Evolutionary conservation across 2,113 vertebrate species (phyloP).

Genomic region (Eupsittula cactorum): DNA sequence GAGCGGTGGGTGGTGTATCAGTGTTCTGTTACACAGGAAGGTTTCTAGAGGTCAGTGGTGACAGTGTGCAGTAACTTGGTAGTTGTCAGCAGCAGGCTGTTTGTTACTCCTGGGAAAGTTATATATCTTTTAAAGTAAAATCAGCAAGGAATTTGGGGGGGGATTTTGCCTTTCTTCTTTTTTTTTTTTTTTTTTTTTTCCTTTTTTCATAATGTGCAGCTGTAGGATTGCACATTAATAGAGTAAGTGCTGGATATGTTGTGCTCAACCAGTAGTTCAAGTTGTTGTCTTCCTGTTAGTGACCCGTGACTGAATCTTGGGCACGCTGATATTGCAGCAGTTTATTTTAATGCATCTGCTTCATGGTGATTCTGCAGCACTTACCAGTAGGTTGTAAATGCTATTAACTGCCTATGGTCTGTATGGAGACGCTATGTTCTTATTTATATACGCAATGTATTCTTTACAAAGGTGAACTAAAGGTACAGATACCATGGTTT

Average conservation of each 20-base stretch:
- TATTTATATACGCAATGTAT: conserved; percentile 25
- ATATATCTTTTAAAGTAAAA: not conserved
- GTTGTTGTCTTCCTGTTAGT: conserved; percentile 63
- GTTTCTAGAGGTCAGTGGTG: conserved; percentile 65
- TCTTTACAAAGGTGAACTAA: not conserved
- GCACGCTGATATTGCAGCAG: conserved; percentile 70
- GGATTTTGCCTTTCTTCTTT: too few relatives aligned
- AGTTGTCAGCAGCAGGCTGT: not conserved
- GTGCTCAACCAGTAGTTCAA: conserved; percentile 2
- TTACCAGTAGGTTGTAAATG: conserved; percentile 55
- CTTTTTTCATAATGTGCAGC: not conserved
- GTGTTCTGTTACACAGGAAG: conserved; percentile 77
- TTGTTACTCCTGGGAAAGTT: conserved; percentile 8
- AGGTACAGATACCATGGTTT: not conserved
- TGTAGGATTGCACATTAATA: not conserved
- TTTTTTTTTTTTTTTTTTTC: not conserved
- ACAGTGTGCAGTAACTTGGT: conserved; percentile 40
- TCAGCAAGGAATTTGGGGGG: not conserved
- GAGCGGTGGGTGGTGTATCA: conserved; percentile 79
- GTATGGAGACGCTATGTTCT: conserved; percentile 37
- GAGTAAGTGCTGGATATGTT: conserved; percentile 72
- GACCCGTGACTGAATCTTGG: conserved; percentile 51
- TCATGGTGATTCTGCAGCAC: conserved; percentile 34
- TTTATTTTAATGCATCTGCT: conserved; percentile 73
- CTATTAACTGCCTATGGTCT: not conserved